These are phyloP conservation scores for Xylota segnis DNA, from an alignment of 2,888 invertebrate species.

Conservation along the genomic window DNA sequence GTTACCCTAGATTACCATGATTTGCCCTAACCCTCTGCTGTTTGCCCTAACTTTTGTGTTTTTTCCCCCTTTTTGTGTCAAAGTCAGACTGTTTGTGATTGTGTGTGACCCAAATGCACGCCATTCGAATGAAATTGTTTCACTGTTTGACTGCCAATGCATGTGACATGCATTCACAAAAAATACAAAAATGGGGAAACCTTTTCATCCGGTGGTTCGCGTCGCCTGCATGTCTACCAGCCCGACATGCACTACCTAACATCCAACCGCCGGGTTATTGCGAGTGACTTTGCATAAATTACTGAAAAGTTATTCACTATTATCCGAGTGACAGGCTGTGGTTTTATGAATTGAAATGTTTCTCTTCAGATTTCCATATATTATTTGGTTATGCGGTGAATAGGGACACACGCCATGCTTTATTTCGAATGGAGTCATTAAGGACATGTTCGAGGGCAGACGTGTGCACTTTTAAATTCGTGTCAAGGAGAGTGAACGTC, in stretches of 20 bases:
- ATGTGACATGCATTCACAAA: neutral
- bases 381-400: neutral
- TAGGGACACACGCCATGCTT: too few species aligned
- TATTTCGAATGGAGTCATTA: neutral
- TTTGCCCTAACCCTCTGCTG: too few species aligned
- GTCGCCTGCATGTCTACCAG: neutral
- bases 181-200: neutral
- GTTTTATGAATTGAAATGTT: neutral
- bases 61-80: too few species aligned
- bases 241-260: neutral
- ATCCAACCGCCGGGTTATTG: too few species aligned
- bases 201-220: neutral
- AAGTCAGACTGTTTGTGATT: too few species aligned
- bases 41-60: too few species aligned
- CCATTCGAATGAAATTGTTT: neutral
- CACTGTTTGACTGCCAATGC: slow-evolving; percentile 1
- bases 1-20: too few species aligned
- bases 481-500: too few species aligned
- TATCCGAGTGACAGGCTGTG: neutral
- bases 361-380: neutral
- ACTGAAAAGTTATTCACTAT: neutral
- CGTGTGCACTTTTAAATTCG: too few species aligned
- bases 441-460: neutral
- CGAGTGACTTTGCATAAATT: neutral
- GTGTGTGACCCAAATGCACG: neutral